Base-by-base conservation (phyloP, 2,113 vertebrate genomes). In the Fulmarus glacialis region DNA sequence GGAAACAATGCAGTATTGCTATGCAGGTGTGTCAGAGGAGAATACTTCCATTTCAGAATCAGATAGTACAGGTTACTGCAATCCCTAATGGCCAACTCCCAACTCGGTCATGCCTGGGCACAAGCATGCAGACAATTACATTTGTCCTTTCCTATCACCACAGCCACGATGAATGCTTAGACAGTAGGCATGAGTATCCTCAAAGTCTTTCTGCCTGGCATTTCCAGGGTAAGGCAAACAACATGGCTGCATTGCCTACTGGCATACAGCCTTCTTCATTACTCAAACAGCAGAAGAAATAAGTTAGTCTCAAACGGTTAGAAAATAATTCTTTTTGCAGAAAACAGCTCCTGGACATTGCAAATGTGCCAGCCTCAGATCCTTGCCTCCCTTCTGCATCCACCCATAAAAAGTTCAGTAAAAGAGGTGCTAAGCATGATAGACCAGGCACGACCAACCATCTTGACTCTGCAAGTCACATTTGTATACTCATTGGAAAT, bases 201-300 rank as follows among this genome's bases (percentile, higher is more conserved):
- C n/a, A 88, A 59, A 90, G 47, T 67, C 63, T 78, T 81, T 47
- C 86, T 94, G 89, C 68, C 75, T 94, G 92, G 74, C 63, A 86
- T 95, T 94, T 96, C 78, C 85, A 53, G 11, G 15, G 58, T 42
- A 73, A 95, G 50, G 23, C 40, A 89, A 97, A 85, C 60, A 78
- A 91, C 82, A 95, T 75, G 89, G n/a, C 32, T 74, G 32, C 48
- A 29, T 10, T 90, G 66, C 36, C 45, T 90, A 34, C 75, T 94
- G 82, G 92, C 82, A 82, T 36, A 58, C 70, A 66, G 89, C 77
- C 72, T 90, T 70, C 50, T 90, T 91, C 64, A 32, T 38, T 82
- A 64, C 72, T 89, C 63, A 71, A 64, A 91, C 50, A 87, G 72
- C 75, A 89, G 63, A 92, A 87, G 42, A 71, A 40, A 58, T 32